Evolutionary conservation across 2,113 vertebrate genomes (phyloP), one percentile per base, ranked within the genome.

Genomic region (Leucopsar rothschildi): DNA sequence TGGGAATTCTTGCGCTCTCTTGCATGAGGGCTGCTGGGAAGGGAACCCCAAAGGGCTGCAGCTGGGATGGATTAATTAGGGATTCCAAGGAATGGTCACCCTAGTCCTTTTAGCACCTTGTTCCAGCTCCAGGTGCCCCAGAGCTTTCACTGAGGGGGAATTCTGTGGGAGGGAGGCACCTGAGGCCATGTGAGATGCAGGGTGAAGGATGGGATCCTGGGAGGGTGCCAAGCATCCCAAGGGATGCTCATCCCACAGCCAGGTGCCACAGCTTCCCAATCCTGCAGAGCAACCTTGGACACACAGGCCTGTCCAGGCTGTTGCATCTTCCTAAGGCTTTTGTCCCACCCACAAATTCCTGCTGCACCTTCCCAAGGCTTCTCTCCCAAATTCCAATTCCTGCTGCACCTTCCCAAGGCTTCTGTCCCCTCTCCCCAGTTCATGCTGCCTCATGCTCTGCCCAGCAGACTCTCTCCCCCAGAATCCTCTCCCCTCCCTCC

Each of bases 41-140:
- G 68, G 72, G 79, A 90, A 68, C 82, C 64, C 71, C 21, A 81
- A 90, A 92, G 93, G 79, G 90, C 75, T 60, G 92, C 94, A 94
- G 88, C 88, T 93, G 94, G 85, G 71, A 66, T 59, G 27, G 19
- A 93, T 96, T 77, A 77, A 86, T 90, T 60, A 24, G 57, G 22
- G 64, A 81, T 92, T 78, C 76, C 85, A 78, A 95, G 47, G 76
- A 86, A 59, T 5, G 47, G 75, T 16, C 87, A 86, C 76, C 60
- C 40, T 39, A 33, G 50, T 44, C 45, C 88, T 88, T 81, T 52
- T 15, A n/a, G 56, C 68, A 78, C 82, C 64, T 83, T 83, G 35
- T 10, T 37, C 9, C 40, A 49, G 71, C 63, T 86, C 50, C 0
- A 7, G 49, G 21, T 8, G 2, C 33, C 82, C 42, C 61, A 11